Conservation (phyloP, 1,140 invertebrate species). For the Drosophila micromelanica region DNA sequence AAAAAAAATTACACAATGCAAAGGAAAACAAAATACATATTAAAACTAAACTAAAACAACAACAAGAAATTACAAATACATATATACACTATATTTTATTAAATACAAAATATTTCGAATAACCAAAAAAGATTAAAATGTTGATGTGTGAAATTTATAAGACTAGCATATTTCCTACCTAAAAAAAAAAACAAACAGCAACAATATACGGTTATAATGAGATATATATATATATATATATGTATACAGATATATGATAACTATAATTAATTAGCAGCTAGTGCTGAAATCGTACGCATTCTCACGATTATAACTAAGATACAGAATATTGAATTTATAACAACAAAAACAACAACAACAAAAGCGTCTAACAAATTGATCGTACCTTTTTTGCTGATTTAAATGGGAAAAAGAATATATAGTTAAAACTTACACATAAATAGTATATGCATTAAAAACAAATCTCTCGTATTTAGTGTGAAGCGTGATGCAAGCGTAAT, state of each 20-base stretch:
- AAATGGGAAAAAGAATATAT: conserved; percentile 26
- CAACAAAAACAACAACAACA: conserved; percentile 39
- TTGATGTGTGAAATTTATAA: conserved; percentile 84
- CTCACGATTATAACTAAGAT: conserved; percentile 55
- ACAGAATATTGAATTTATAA: conserved; percentile 30
- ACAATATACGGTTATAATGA: conserved; percentile 58
- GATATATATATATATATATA: conserved; percentile 55
- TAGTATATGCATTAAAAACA: conserved; percentile 17
- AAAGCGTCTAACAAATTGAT: conserved; percentile 64
- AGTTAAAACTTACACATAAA: conserved; percentile 15
- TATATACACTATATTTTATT: conserved; percentile 76
- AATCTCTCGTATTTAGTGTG: conserved; percentile 49
- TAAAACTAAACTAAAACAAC: conserved; percentile 21
- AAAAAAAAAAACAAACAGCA: conserved; percentile 37
- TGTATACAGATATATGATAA: conserved; percentile 42
- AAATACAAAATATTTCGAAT: conserved; percentile 75
- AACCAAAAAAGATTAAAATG: conserved; percentile 70
- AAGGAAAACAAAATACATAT: conserved; percentile 41
- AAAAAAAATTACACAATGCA: conserved; percentile 22
- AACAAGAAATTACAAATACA: conserved; percentile 42
- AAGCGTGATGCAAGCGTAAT: conserved; percentile 65
- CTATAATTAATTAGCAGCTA: conserved; percentile 66
- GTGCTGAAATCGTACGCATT: conserved; percentile 56
- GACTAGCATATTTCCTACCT: conserved; percentile 84
- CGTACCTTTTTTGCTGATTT: conserved; percentile 80